These are phyloP conservation scores for Delphinapterus leucas DNA, from an alignment of 2,113 vertebrate species.

Conservation along the genomic window DNA sequence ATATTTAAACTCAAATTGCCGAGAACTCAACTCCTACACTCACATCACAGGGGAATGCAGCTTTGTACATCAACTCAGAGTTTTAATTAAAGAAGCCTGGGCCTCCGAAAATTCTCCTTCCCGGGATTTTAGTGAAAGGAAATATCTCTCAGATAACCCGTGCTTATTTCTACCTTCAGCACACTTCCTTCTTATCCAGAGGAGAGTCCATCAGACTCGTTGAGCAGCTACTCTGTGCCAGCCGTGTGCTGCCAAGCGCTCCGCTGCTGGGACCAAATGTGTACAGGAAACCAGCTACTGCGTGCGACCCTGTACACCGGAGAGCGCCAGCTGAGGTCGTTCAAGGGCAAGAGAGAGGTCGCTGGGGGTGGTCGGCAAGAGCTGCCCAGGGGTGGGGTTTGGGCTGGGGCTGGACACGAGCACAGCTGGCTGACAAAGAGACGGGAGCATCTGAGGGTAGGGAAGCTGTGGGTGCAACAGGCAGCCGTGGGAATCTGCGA, in stretches of 20 bases:
- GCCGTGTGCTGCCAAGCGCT: neutral
- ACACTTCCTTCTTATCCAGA: accelerated
- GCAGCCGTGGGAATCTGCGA: neutral
- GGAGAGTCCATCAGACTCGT: no score
- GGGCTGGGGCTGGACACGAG: neutral
- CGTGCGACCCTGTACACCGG: accelerated
- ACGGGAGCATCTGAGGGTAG: neutral
- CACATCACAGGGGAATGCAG: accelerated
- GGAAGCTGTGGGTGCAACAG: neutral
- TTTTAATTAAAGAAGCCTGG: neutral
- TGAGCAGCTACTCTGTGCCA: neutral
- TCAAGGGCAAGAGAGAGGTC: neutral
- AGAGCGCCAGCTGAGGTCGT: accelerated
- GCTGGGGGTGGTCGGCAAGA: neutral
- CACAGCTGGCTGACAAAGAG: neutral
- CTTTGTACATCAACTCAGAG: neutral
- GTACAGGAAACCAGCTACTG: accelerated
- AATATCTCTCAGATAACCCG: accelerated
- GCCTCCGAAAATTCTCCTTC: neutral
- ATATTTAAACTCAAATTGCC: no score
- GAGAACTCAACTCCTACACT: neutral
- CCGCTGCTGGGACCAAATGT: neutral
- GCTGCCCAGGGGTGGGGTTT: neutral
- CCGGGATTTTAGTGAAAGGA: neutral
- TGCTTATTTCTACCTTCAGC: neutral